A percentile compares a stretch with the other conserved stretches of the same genome.
Conservation (phyloP, 2,113 vertebrate species). For the Loxodonta africana region DNA sequence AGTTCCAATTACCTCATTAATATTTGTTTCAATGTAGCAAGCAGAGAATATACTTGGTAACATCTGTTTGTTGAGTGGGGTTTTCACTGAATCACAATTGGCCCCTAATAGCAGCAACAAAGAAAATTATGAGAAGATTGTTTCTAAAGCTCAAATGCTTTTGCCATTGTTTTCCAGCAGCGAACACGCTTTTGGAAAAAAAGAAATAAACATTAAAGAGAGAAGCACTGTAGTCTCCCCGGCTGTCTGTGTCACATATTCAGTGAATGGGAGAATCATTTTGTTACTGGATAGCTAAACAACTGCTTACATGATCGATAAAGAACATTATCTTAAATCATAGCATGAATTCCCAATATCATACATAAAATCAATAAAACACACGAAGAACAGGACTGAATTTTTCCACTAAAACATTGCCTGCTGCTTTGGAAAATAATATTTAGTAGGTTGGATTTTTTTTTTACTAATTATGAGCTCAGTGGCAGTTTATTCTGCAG, state of each 20-base stretch:
- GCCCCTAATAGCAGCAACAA: constrained; percentile 89
- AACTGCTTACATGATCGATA: constrained; percentile 98
- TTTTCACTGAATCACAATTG: constrained; percentile 90
- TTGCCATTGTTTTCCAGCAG: constrained; percentile 88
- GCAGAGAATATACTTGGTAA: constrained; percentile 86
- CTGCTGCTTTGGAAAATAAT: constrained; percentile 96
- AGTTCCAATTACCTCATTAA: constrained; percentile 88
- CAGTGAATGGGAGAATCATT: constrained; percentile 94
- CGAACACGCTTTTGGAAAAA: constrained; percentile 83
- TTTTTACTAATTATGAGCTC: constrained; percentile 93
- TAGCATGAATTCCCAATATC: constrained; percentile 95
- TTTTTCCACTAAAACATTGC: constrained; percentile 96
- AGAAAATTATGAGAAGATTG: constrained; percentile 90
- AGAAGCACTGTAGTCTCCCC: constrained; percentile 87
- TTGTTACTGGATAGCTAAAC: constrained; percentile 96
- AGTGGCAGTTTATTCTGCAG: constrained; percentile 93
- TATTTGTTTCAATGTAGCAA: constrained; percentile 88
- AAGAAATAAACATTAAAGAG: constrained; percentile 86
- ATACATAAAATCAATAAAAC: constrained; percentile 98
- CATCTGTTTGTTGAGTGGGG: constrained; percentile 88
- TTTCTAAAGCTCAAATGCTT: constrained; percentile 88
- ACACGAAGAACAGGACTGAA: constrained; percentile 92
- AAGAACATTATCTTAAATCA: constrained; percentile 99
- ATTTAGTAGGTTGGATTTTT: constrained; percentile 90
- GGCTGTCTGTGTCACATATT: constrained; percentile 92